Evolutionary conservation across 2,113 vertebrate species (phyloP).

Genomic region (Urocitellus parryii): DNA sequence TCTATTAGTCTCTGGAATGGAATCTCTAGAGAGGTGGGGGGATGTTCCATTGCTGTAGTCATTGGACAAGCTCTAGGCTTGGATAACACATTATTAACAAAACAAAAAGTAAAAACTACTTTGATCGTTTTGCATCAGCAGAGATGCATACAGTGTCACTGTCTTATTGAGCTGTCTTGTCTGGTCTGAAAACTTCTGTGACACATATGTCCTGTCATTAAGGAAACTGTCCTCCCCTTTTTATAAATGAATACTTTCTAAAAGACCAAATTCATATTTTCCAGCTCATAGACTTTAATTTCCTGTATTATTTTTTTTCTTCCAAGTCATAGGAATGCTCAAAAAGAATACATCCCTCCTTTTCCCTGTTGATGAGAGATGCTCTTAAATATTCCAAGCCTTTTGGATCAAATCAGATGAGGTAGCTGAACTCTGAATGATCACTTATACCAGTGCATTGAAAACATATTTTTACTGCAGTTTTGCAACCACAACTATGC

Average conservation of each 20-base stretch:
- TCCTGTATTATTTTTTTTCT: constrained; percentile 72
- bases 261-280: constrained; percentile 79
- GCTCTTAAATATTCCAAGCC: constrained; percentile 72
- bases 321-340: constrained; percentile 67
- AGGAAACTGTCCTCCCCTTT: constrained; percentile 65
- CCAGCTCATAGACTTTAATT: constrained; percentile 76
- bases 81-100: constrained; percentile 75
- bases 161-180: constrained; percentile 50
- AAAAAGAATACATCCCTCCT: constrained; percentile 67
- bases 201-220: constrained; percentile 67
- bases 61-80: constrained; percentile 80
- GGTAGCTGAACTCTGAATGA: constrained; percentile 69
- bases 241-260: constrained; percentile 74
- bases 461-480: constrained; percentile 80
- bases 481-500: constrained; percentile 79
- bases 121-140: constrained; percentile 74
- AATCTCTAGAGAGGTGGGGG: constrained; percentile 80
- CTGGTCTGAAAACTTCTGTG: constrained; percentile 53
- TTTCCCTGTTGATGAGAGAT: constrained; percentile 58
- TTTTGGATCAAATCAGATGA: constrained; percentile 75
- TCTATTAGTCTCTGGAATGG: constrained; percentile 85
- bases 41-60: constrained; percentile 83
- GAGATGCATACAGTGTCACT: constrained; percentile 64
- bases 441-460: constrained; percentile 75
- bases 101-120: constrained; percentile 64